Conservation (phyloP, 2,888 invertebrate species). For the Mythimna lalbum region DNA sequence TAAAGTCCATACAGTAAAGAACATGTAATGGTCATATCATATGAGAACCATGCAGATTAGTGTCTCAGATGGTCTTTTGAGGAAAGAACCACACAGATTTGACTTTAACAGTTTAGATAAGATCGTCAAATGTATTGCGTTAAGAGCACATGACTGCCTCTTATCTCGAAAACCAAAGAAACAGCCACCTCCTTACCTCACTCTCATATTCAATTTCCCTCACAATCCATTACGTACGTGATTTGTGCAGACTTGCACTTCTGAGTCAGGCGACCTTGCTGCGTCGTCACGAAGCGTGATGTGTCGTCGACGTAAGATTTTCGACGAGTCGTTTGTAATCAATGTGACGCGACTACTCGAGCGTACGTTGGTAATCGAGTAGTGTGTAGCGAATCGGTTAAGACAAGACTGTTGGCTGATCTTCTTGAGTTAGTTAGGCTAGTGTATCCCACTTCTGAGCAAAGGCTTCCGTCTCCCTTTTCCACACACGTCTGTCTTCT, state of each 20-base stretch:
- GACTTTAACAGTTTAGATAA: no score
- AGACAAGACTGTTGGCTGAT: not conserved
- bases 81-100: no score
- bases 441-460: no score
- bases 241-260: conserved; percentile 39
- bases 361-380: conserved; percentile 23
- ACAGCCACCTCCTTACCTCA: not conserved
- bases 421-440: not conserved
- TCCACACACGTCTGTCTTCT: no score
- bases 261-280: conserved; percentile 44
- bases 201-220: conserved; percentile 22
- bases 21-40: no score
- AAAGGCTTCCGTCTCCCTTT: no score
- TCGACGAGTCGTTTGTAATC: conserved; percentile 9
- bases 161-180: not conserved
- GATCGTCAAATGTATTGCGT: no score
- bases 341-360: conserved; percentile 37
- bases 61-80: no score
- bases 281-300: conserved; percentile 21
- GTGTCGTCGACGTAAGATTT: conserved; percentile 33
- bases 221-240: conserved; percentile 42
- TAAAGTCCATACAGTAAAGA: no score
- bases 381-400: conserved; percentile 20
- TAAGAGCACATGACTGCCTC: no score
- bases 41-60: no score